Evolutionary conservation across 2,113 vertebrate genomes (phyloP).

Genomic region (Chinchilla lanigera): DNA sequence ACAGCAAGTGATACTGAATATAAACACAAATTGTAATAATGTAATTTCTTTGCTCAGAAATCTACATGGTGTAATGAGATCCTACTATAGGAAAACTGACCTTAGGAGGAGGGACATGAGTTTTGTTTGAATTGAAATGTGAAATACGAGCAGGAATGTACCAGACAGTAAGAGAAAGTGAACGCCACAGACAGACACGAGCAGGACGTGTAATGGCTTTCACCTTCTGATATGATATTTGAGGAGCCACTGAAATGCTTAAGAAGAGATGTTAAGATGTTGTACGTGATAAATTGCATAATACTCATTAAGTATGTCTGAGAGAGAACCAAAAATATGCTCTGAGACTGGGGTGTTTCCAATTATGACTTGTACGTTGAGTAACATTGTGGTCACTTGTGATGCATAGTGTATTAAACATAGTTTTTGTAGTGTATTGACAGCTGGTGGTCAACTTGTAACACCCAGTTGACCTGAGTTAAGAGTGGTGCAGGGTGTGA

Average conservation of each 20-base stretch:
- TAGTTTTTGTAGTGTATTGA: too few species aligned
- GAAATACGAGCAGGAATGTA: neutral
- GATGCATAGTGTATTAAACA: neutral
- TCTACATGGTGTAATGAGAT: neutral
- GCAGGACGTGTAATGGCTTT: neutral
- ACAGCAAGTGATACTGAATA: neutral
- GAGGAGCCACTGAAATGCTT: neutral
- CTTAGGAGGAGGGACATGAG: neutral
- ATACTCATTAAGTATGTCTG: too few species aligned
- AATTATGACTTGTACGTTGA: neutral
- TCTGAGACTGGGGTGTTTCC: neutral
- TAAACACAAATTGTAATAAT: neutral
- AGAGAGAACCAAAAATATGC: neutral
- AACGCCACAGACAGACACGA: neutral
- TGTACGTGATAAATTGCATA: neutral
- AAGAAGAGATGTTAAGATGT: neutral
- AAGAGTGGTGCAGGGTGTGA: too few species aligned
- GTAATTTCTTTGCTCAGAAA: neutral
- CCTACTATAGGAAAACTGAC: neutral
- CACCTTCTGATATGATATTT: too few species aligned
- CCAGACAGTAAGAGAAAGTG: neutral
- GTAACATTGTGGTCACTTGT: neutral
- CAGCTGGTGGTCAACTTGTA: too few species aligned
- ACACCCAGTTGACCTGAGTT: too few species aligned
- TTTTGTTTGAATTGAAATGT: neutral